Evolutionary conservation across 2,113 vertebrate species (phyloP).

Genomic region (Typhlomys cinereus): DNA sequence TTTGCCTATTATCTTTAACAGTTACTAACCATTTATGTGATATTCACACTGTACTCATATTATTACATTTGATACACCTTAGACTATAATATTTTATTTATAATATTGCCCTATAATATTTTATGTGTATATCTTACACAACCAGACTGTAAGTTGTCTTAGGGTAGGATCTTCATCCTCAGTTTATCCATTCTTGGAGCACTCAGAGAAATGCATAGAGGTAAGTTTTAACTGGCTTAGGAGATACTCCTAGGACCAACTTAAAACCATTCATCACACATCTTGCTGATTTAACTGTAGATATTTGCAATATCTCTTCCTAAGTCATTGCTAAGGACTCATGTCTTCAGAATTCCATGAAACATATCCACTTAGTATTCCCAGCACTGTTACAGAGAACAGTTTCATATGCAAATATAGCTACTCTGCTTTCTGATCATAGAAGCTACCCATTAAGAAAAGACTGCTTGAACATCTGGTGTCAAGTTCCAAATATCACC

Average conservation of each 20-base stretch:
- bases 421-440: conserved; percentile 72
- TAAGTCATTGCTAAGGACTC: conserved; percentile 78
- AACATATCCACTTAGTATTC: conserved; percentile 72
- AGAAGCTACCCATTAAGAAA: conserved; percentile 68
- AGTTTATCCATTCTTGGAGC: conserved; percentile 8
- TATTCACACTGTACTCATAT: too few species aligned
- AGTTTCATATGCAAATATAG: conserved; percentile 79
- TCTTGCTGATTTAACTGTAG: conserved; percentile 71
- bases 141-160: conserved; percentile 33
- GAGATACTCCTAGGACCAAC: conserved; percentile 40
- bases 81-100: too few species aligned
- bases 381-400: conserved; percentile 68
- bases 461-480: conserved; percentile 75
- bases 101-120: conserved; percentile 13
- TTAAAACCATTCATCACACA: conserved; percentile 57
- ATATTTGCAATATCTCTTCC: conserved; percentile 69
- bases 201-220: not conserved
- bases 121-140: not conserved
- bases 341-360: conserved; percentile 55
- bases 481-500: conserved; percentile 73
- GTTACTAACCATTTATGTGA: too few species aligned
- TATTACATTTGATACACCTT: too few species aligned
- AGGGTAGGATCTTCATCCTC: conserved; percentile 4
- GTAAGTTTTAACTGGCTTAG: conserved; percentile 21
- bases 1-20: too few species aligned